Evolutionary conservation across 2,888 invertebrate species (phyloP), one percentile per base, ranked within the genome.

Genomic region (Branchipolynoe longqiensis): DNA sequence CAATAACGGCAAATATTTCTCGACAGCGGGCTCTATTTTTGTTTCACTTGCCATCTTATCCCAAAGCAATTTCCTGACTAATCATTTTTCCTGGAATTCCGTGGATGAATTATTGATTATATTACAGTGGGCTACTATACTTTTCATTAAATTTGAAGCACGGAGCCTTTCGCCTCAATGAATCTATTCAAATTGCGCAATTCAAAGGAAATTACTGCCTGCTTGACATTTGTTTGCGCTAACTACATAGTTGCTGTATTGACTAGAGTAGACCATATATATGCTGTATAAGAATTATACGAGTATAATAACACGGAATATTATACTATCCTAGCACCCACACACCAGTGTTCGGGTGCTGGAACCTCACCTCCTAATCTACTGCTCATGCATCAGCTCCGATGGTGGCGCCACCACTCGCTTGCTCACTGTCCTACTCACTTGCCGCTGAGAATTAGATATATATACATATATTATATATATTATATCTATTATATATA

Each of bases 51-150:
- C 78, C 78, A 78, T 78, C 78, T 78, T 78, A 78, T 78, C 78
- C 78, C 41, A 78, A 78, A 54, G 78, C 78, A 78, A 78, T 78
- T 78, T 78, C 78, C 78, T 78, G 78, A 78, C 78, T 78, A 78
- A 78, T 78, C 78, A 78, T 78, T 78, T 78, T 78, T 78, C 78
- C 78, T 78, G 48, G 78, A 78, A 78, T 78, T 78, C 78, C 28
- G 8, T 8, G 78, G 31, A 78, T 78, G 78, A 78, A 78, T 78
- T 78, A 78, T 78, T 78, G 78, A 78, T 78, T 78, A 78, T 78
- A 78, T 78, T 78, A 31, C 78, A 78, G 78, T 48, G 78, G n/a
- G n/a, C 1, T 48, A 48, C 78, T 78, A 78, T 78, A 78, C 78
- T 78, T 78, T 78, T 78, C 78, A 78, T 78, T 78, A 78, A 78